Evolutionary conservation across 1,140 invertebrate genomes (phyloP), one percentile per base, ranked within the genome.

Genomic region (Diabrotica undecimpunctata): DNA sequence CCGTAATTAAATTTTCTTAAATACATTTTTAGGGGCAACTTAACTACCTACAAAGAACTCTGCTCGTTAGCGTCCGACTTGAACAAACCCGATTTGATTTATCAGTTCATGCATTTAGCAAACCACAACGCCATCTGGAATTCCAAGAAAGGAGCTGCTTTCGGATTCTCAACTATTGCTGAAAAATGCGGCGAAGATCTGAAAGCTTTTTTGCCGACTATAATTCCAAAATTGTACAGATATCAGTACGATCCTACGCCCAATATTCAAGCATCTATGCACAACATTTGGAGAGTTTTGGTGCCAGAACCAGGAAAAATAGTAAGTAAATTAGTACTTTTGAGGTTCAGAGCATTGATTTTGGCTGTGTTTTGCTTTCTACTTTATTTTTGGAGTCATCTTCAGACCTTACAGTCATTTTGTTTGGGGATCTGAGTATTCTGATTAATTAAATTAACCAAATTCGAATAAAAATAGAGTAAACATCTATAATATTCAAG

Each of bases 91-190:
- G 94, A 97, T 79, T 84, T 98, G 53, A 87, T 97, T 65, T 98
- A 97, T 79, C 92, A 94, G 79, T 98, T 98, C 76, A 93, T 97
- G 89, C 90, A 96, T 78, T 80, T 98, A 62, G 94, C 94, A 5
- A 95, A 96, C 83, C 91, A 97, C 74, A 95, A 97, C 81, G 88
- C 92, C 5, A 85, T 93, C 25, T 98, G 95, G 95, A 96, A 94
- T 73, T 95, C 94, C 0, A 94, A 94, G 74, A 87, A 87, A 85
- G 94, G 94, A 38, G 94, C 95, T 46, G 94, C 94, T 0, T 95
- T 95, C 83, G 94, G 94, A 3, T 93, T 97, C 78, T 88, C 91
- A 52, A 90, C 88, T 0, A 92, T 96, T 55, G 90, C 93, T 0
- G 81, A 86, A 54, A 85, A 90, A 70, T 92, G 93, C 7, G 90